Evolutionary conservation across 2,888 invertebrate species (phyloP).

Genomic region (Melieria picta): DNA sequence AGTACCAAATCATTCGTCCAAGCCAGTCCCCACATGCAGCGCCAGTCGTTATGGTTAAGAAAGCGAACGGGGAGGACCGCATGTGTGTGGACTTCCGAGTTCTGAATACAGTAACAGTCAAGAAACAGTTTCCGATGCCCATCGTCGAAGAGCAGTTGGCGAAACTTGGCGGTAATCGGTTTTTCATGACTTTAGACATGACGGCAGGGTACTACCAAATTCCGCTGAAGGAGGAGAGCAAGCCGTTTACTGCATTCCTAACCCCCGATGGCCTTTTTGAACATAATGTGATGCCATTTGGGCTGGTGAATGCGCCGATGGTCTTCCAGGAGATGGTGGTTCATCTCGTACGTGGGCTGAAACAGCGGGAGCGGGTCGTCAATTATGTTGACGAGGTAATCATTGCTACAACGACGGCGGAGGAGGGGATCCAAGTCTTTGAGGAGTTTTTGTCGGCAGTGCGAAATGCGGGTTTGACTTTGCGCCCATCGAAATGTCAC

Average conservation of each 20-base stretch:
- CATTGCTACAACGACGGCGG: conserved; percentile 20
- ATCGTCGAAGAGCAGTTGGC: conserved; percentile 34
- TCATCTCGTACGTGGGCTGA: conserved; percentile 17
- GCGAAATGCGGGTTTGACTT: conserved; percentile 32
- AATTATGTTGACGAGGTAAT: conserved; percentile 38
- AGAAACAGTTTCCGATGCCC: conserved; percentile 41
- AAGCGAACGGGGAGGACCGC: conserved; percentile 1
- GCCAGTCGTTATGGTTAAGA: conserved; percentile 29
- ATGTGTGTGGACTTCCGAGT: conserved; percentile 36
- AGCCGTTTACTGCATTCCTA: neutral
- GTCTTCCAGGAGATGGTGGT: conserved; percentile 53
- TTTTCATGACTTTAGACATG: conserved; percentile 52
- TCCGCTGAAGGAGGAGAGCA: neutral
- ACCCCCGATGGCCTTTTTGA: neutral
- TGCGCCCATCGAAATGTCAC: conserved; percentile 38
- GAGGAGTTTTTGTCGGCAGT: conserved; percentile 32
- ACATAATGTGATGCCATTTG: conserved; percentile 37
- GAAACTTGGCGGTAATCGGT: conserved; percentile 41
- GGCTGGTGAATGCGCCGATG: conserved; percentile 53
- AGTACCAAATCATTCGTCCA: conserved; percentile 29
- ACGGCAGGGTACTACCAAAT: neutral
- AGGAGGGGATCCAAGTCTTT: conserved; percentile 14
- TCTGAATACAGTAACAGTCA: conserved; percentile 37
- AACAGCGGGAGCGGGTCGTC: conserved; percentile 12
- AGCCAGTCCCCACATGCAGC: conserved; percentile 36